phyloP scores from a whole-genome alignment of 2,888 invertebrate species.

The Drosophila percnosoma region DNA sequence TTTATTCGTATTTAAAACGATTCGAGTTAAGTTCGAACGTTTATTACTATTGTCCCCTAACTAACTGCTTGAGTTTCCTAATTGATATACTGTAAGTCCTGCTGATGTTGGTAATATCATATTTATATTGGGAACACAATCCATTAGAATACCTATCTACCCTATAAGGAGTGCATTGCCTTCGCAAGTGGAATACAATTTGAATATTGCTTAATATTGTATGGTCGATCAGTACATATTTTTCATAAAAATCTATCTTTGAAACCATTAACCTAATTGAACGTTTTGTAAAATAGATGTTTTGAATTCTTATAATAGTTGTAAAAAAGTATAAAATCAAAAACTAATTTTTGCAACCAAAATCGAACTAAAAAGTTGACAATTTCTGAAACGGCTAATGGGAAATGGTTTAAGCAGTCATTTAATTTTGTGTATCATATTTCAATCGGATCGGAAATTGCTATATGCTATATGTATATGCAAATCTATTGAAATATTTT shows the following conservation, averaged over 20 bases:
- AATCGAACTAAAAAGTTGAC: not conserved
- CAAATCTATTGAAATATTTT: not conserved
- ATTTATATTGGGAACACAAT: slow-evolving; percentile 24
- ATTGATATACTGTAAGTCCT: slow-evolving; percentile 5
- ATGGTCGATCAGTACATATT: slow-evolving; percentile 1
- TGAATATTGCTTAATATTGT: slow-evolving; percentile 18
- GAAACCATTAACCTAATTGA: slow-evolving; percentile 41
- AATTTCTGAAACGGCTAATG: not conserved
- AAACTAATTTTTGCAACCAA: not conserved
- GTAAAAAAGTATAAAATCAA: not conserved
- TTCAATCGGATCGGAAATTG: not conserved
- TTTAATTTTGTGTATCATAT: not conserved
- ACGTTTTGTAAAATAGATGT: slow-evolving; percentile 1
- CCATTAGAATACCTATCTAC: slow-evolving; percentile 24
- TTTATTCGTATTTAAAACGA: not conserved
- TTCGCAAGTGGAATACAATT: not conserved
- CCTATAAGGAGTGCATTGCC: slow-evolving; percentile 1
- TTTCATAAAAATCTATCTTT: slow-evolving; percentile 16
- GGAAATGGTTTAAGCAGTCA: not conserved
- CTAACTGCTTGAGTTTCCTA: slow-evolving; percentile 12
- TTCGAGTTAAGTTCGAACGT: slow-evolving; percentile 1
- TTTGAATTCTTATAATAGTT: not conserved
- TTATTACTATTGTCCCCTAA: slow-evolving; percentile 4
- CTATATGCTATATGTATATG: not conserved
- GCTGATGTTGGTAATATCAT: not conserved